Evolutionary conservation across 2,888 invertebrate genomes (phyloP), one percentile per base, ranked within the genome.

Genomic region (Venustoraphidia nigricollis): DNA sequence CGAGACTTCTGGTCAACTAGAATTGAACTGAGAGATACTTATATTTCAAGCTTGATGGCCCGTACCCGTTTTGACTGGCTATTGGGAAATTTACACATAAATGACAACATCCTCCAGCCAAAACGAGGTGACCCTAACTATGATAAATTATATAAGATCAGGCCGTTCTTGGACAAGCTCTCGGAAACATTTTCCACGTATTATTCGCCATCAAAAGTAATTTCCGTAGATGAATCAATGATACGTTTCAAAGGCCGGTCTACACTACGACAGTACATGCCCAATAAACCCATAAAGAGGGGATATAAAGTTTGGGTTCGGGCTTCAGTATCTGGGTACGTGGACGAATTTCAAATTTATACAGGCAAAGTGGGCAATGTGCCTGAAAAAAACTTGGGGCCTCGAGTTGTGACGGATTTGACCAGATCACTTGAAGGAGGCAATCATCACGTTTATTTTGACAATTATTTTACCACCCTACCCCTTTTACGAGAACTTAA

Each of bases 321-420:
- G 38, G 54, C 55, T 41, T 55, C 55, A 49, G 49, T 53, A 50
- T 45, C 46, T 40, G 57, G 57, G 9, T 58, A 56, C 51, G 45
- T 58, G 13, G 54, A 47, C 44, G 46, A 60, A 38, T 61, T 62
- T 54, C 54, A 60, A 41, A 54, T 60, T 27, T 59, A 58, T 47
- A 57, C 56, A 9, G 58, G 60, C 5, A 66, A 66, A 54, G 50
- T 45, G 44, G 41, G 37, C n/a, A 51, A 54, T n/a, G 47, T 45
- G 60, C 56, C 48, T 57, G 51, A 51, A 61, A 62, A 53, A 59
- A 14, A 53, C 34, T 50, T 54, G 39, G 52, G 52, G 36, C 17
- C 44, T 40, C 34, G 54, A 34, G 53, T 54, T 41, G 51, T 54
- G 40, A 50, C 44, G 37, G 50, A 53, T 38, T 44, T 53, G 39